Base-by-base conservation (phyloP, 23 tunicate genomes). In the Corella eumyota region DNA sequence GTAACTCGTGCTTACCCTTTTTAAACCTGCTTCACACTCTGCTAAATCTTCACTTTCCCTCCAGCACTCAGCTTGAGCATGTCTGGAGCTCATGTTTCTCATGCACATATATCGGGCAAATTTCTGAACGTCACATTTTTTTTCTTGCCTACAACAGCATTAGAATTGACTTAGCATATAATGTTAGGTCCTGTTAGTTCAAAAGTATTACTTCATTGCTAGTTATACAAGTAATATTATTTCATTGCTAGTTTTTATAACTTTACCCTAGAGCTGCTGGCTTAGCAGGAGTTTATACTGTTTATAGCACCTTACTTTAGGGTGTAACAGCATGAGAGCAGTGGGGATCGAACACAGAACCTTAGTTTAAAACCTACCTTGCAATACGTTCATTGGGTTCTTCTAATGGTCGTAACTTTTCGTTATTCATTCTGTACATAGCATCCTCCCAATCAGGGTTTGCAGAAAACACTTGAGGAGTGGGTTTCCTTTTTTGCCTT, bases 51-150 rank as follows among this genome's bases (percentile, higher is more conserved):
- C 35, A 2, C 35, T 1, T 57, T 69, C 65, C 25, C 23, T 36
- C 26, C 21, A 13, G 30, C 75, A 69, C 17, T 25, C 52, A 22
- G 1, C 29, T 20, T 19, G 23, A 17, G 75, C 75, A 27, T 31
- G 37, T 4, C 24, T n/a, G 6, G 35, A 21, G 3, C 22, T 34
- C 75, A 56, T 69, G 21, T 69, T 69, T 49, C 65, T 56, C 17
- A 20, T 65, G 38, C 75, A 69, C 64, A 69, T 2, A 46, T 2
- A 22, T 30, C 2, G 57, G 15, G 75, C 52, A 63, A 63, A 63
- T 26, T 38, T 40, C 26, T 63, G 34, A 15, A 38, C 28, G 54
- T 45, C 68, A 45, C 68, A 63, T 2, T 2, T 2, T 13, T 54
- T 32, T 19, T 54, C 27, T 26, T 32, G 60, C 28, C 60, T n/a